Percentiles rank a stretch among this genome's conserved stretches.
These are phyloP conservation scores for Corythornis vintsioides DNA, from an alignment of 2,113 vertebrate genomes.

Conservation along the genomic window DNA sequence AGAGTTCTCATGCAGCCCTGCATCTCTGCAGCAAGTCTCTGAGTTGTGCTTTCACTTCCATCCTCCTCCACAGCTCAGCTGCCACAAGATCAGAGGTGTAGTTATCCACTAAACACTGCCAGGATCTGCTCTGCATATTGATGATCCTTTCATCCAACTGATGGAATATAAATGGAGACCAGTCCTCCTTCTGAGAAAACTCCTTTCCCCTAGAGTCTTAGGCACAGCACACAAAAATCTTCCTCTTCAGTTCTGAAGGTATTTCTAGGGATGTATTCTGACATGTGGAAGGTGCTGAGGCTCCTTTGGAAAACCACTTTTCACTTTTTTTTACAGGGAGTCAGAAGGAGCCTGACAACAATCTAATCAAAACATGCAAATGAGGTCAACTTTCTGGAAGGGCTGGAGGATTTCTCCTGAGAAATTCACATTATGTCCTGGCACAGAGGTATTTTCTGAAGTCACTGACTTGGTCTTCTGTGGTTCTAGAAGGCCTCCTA, in stretches of 20 bases:
- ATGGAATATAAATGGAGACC: not conserved
- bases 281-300: not conserved
- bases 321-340: not conserved
- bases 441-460: conserved; percentile 56
- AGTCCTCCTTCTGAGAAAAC: not conserved
- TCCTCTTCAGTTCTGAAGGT: not conserved
- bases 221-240: not conserved
- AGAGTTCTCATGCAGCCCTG: not conserved
- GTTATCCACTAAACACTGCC: conserved; percentile 47
- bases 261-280: not conserved
- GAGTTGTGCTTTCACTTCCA: conserved; percentile 19
- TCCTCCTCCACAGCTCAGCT: not conserved
- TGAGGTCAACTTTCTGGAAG: conserved; percentile 78
- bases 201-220: not conserved
- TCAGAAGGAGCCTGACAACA: conserved; percentile 62
- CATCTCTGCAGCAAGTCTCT: not conserved
- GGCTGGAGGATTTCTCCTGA: conserved; percentile 75
- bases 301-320: not conserved
- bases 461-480: conserved; percentile 29
- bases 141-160: conserved; percentile 22
- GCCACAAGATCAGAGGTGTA: not conserved
- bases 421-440: conserved; percentile 68
- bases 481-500: not conserved
- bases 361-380: conserved; percentile 81
- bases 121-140: not conserved